Base-by-base conservation (phyloP, 2,888 invertebrate species). In the Parelbella ahira region DNA sequence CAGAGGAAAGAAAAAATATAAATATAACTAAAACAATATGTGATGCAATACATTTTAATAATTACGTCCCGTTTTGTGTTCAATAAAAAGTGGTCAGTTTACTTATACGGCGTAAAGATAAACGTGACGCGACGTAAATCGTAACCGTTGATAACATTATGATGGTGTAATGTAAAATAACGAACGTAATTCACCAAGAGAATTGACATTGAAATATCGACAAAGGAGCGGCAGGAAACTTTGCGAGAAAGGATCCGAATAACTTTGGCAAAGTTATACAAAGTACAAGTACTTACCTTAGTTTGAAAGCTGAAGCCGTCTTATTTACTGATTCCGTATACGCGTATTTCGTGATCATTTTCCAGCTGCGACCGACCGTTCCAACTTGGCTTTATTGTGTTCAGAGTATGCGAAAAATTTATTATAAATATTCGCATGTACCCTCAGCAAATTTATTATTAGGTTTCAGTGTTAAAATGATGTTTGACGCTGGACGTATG, bases 131-230 rank as follows among this genome's bases (percentile, higher is more conserved):
- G n/a, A 13, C 5, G 18, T 28, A 29, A 18, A 29, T 11, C 25
- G 6, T 13, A 37, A 24, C 15, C 6, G 12, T 20, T 21, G 21
- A 10, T 5, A 37, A 28, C 28, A 24, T 25, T 10, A 18, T 36
- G 15, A 25, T 25, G 7, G 9, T 13, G 19, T 10, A 30, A 29
- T 25, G 32, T 9, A 25, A 19, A 32, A 30, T 24, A 7, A 5
- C 19, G 2, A 8, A 2, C 2, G 27, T 21, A 41, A 34, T 28
- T 25, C 25, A 20, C 12, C 8, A 1, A 15, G 21, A 41, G 20
- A 41, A 41, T 33, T 34, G 37, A 37, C 37, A 37, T 21, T 37
- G 33, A 41, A 41, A 34, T 41, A 41, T 41, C 41, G 41, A 28
- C 20, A 41, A 41, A 41, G 33, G 21, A 33, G 21, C 10, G 7